Base-by-base conservation (phyloP, 53 echinoderm and acorn worm genomes). In the Crossaster papposus region DNA sequence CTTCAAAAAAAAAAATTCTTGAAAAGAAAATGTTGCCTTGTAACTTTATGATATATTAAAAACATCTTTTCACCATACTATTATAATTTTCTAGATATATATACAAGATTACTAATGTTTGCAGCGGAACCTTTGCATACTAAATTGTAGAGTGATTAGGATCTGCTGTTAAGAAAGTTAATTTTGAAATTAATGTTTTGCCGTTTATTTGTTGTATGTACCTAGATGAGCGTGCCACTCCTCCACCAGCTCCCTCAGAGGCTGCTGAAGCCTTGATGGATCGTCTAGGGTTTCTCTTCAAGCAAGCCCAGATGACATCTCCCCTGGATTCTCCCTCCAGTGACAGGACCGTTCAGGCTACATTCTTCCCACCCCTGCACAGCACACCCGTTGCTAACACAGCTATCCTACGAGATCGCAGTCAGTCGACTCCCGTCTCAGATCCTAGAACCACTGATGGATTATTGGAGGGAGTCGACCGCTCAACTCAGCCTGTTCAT, bases 231-330 rank as follows among this genome's bases (percentile, higher is more conserved):
- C 91, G 91, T 64, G 70, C 86, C 53, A 93, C 93, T 51, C 96
- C 99, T 38, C 99, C 99, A 90, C 99, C 99, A 58, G 86, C 94
- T 3, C 94, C 96, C 13, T 54, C 90, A 32, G 93, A 94, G 65
- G 99, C 99, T 20, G 99, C 96, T 10, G 94, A 94, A 73, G 99
- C 99, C 26, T 89, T 99, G 31, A 93, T 93, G 89, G 91, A 96
- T 68, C 83, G 96, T 62, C 91, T 98, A 4, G 99, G 99, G 22
- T 96, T 96, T 64, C 94, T 96, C 85, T 96, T 96, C 94, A 96
- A 94, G 38, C 96, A 96, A 82, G 91, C 91, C 23, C 87, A 87
- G 76, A 54, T 87, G 76, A 72, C 88, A 1, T 90, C 93, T 20
- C 94, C 92, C 20, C 95, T 79, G 12, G 87, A 87, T 17, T 87